Base-by-base conservation (phyloP, 1,140 invertebrate species). In the Drosophila leontia region DNA sequence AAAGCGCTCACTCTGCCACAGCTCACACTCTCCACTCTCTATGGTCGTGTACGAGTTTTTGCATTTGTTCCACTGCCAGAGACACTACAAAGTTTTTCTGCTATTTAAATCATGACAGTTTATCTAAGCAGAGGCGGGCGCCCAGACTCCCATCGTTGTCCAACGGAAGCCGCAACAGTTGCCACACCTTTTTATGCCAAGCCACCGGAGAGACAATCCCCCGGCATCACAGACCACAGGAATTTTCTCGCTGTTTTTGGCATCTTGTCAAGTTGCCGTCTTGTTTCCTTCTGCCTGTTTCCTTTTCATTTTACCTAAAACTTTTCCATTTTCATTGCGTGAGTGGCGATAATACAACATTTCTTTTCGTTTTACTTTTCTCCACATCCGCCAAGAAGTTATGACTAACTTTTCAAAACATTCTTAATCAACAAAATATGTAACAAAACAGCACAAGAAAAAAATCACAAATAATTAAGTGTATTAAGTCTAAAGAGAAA, bases 101-200 rank as follows among this genome's bases (percentile, higher is more conserved):
- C 86, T 84, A 88, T 90, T 88, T 88, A 88, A 88, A 88, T 90
- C 84, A 90, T 88, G 85, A 70, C 85, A 88, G 85, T 87, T 87
- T 87, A 87, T 88, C 85, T 88, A 88, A 84, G 80, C 85, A 90
- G 72, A 72, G 70, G 48, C 51, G 17, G 51, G 13, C 7, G 11
- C 23, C 48, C 32, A 12, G 9, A 15, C 35, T 35, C 58, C 56
- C 15, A 39, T 19, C 55, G 50, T 51, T 69, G 45, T 7, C 37
- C 67, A 35, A 29, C 29, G 63, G 58, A 78, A 55, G 65, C 75
- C 77, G 80, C 80, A 87, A 88, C 83, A 87, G 83, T 87, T 87
- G 84, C 83, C 83, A 84, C 83, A 88, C 83, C 80, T 61, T 67
- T 42, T 45, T 77, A 63, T 44, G 48, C 26, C 57, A 69, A 15